Conservation (phyloP, 1,140 invertebrate species). For the Drosophila ogumai region DNA sequence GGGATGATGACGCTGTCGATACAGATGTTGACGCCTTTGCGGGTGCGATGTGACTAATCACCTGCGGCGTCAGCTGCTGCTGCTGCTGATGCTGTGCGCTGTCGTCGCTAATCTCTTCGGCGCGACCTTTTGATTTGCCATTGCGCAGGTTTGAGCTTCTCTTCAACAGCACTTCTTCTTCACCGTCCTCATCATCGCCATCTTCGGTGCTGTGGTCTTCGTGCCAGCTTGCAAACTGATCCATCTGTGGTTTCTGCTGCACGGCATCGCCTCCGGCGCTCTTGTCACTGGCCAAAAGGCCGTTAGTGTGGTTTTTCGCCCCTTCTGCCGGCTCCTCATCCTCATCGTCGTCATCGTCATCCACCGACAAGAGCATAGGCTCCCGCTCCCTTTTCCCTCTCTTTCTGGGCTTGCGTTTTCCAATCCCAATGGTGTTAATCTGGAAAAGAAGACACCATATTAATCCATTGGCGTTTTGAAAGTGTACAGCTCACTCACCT, state of each 20-base stretch:
- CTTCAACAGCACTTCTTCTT: constrained; percentile 59
- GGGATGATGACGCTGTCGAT: constrained; percentile 48
- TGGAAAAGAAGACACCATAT: constrained; percentile 14
- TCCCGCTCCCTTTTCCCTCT: constrained; percentile 60
- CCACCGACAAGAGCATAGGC: constrained; percentile 72
- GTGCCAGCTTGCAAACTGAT: constrained; percentile 48
- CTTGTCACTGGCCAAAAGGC: constrained; percentile 7
- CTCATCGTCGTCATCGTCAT: constrained; percentile 63
- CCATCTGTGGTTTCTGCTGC: constrained; percentile 44
- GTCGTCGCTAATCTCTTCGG: constrained; percentile 56
- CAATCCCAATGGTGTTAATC: constrained; percentile 77
- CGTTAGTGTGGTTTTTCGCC: constrained; percentile 26
- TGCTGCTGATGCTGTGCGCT: constrained; percentile 19
- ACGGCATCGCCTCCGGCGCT: constrained; percentile 45
- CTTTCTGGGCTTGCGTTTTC: constrained; percentile 55
- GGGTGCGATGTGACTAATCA: constrained; percentile 65
- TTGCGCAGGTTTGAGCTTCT: constrained; percentile 50
- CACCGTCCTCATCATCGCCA: constrained; percentile 58
- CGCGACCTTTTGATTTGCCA: constrained; percentile 39
- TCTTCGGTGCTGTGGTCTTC: constrained; percentile 42
- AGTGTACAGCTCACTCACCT: constrained; percentile 47
- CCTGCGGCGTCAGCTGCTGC: constrained; percentile 33
- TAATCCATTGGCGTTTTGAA: neutral
- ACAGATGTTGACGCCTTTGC: constrained; percentile 37
- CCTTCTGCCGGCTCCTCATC: constrained; percentile 26